Percentiles rank a stretch among this genome's conserved stretches.
These are phyloP conservation scores for Drosophila rubida DNA, from an alignment of 2,888 invertebrate genomes.

Conservation along the genomic window DNA sequence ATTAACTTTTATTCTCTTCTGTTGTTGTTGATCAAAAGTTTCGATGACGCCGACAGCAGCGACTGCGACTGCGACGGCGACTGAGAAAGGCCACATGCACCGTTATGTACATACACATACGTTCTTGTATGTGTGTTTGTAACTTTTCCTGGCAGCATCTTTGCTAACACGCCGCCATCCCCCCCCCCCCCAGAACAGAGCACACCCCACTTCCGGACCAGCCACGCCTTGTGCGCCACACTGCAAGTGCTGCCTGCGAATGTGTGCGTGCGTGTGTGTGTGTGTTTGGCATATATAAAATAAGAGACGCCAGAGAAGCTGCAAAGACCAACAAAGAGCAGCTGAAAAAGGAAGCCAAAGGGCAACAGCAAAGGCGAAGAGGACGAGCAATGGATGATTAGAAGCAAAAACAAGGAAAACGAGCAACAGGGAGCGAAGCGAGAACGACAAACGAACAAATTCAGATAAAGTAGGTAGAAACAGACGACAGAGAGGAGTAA, in stretches of 20 bases:
- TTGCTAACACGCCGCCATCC: too few species aligned
- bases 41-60: conserved; percentile 15
- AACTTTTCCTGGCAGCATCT: conserved; percentile 48
- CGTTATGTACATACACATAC: conserved; percentile 33
- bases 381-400: not conserved
- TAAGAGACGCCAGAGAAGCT: conserved; percentile 37
- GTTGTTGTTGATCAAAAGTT: conserved; percentile 29
- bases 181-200: too few species aligned
- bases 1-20: conserved; percentile 38
- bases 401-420: not conserved
- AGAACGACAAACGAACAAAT: not conserved
- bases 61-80: conserved; percentile 1
- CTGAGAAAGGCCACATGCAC: conserved; percentile 39
- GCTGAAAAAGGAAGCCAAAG: conserved; percentile 15
- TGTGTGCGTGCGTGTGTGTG: not conserved
- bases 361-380: conserved; percentile 2
- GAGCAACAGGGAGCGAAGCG: not conserved
- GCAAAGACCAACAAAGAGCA: conserved; percentile 29
- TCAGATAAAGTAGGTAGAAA: not conserved
- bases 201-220: conserved; percentile 17
- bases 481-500: too few species aligned
- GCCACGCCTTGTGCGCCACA: conserved; percentile 56
- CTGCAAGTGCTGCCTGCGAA: conserved; percentile 39
- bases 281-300: conserved; percentile 54
- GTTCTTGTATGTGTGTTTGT: conserved; percentile 1